phyloP scores from a whole-genome alignment of 2,888 invertebrate genomes.

The Lampropteryx suffumata region DNA sequence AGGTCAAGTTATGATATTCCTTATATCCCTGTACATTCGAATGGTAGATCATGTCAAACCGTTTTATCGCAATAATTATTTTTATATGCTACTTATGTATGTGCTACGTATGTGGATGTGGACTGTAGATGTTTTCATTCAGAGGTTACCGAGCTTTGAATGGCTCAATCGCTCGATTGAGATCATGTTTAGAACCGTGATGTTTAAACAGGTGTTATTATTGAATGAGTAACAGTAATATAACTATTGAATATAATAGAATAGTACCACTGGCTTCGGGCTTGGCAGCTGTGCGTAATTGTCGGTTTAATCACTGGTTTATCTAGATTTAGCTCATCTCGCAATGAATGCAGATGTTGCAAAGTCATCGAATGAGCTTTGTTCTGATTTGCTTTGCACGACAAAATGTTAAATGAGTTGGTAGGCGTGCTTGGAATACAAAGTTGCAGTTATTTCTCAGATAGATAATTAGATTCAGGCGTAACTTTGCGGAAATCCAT shows the following conservation, averaged over 20 bases:
- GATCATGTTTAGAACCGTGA: conserved; percentile 16
- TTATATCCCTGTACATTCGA: too few relatives aligned
- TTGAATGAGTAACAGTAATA: conserved; percentile 28
- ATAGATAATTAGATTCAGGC: too few relatives aligned
- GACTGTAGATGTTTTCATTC: not conserved
- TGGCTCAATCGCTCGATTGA: conserved; percentile 8
- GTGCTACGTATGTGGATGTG: too few relatives aligned
- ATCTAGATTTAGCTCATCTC: conserved; percentile 11
- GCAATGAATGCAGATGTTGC: not conserved
- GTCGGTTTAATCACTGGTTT: conserved; percentile 11
- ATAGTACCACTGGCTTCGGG: conserved; percentile 16
- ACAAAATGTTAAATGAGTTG: too few relatives aligned
- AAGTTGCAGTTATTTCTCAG: too few relatives aligned
- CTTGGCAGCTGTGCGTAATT: conserved; percentile 14
- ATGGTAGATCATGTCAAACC: too few relatives aligned
- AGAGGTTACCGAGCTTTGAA: not conserved
- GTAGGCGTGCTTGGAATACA: too few relatives aligned
- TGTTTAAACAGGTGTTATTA: conserved; percentile 29
- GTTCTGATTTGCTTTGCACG: not conserved
- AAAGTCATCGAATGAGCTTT: not conserved
- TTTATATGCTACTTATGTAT: too few relatives aligned
- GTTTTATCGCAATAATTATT: too few relatives aligned
- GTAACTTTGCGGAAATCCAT: too few relatives aligned
- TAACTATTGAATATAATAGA: conserved; percentile 6
- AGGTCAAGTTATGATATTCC: too few relatives aligned